phyloP scores from a whole-genome alignment of 2,888 invertebrate genomes.

The Ochropacha duplaris region DNA sequence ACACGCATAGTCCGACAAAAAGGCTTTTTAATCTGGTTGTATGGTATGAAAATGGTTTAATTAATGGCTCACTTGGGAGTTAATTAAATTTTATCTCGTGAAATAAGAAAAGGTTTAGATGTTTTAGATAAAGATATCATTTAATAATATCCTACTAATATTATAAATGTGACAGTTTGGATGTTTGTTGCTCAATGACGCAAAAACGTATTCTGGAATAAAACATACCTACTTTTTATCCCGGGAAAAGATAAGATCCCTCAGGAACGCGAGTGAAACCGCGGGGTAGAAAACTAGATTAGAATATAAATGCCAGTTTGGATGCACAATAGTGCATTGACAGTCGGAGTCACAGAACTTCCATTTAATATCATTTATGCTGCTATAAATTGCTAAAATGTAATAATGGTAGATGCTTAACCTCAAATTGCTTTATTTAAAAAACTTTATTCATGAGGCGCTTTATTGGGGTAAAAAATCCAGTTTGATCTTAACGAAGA shows the following conservation, averaged over 20 bases:
- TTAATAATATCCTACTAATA: not conserved
- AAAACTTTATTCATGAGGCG: not conserved
- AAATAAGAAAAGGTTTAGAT: not conserved
- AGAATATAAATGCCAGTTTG: no score
- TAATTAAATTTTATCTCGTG: not conserved
- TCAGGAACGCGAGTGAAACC: no score
- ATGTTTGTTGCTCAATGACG: no score
- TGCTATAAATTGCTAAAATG: not conserved
- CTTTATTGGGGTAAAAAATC: slow-evolving; percentile 1
- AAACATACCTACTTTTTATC: no score
- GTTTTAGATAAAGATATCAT: not conserved
- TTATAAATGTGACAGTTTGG: no score
- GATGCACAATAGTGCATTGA: no score
- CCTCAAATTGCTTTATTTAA: not conserved
- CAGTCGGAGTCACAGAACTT: no score
- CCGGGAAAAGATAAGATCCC: no score
- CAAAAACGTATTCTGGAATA: no score
- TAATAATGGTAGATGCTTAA: no score
- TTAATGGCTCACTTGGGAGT: not conserved
- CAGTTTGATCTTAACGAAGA: not conserved
- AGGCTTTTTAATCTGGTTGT: not conserved
- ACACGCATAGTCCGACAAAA: not conserved
- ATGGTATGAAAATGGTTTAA: not conserved
- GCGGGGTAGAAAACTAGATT: no score
- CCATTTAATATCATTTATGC: not conserved